These are phyloP conservation scores for Montifringilla adamsi DNA, from an alignment of 2,113 vertebrate genomes.

Conservation along the genomic window DNA sequence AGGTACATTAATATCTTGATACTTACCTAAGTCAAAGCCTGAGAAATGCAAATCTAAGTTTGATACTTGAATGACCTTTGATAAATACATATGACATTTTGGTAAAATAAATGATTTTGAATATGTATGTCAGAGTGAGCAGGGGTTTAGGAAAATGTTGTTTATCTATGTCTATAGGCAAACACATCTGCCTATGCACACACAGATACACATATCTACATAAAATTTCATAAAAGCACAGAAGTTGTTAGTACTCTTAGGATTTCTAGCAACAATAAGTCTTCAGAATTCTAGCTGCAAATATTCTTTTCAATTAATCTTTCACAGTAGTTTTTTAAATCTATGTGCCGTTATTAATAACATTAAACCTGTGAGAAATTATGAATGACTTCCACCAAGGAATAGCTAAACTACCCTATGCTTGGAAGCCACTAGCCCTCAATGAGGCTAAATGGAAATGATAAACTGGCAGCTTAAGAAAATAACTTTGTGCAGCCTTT, in stretches of 20 bases:
- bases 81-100: not conserved
- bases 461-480: not conserved
- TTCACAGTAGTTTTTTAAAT: not conserved
- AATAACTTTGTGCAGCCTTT: not conserved
- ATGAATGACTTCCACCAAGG: not conserved
- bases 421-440: not conserved
- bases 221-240: not conserved
- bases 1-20: not conserved
- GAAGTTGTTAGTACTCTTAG: not conserved
- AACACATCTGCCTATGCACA: not conserved
- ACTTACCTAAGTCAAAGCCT: not conserved
- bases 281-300: not conserved
- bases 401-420: not conserved
- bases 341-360: not conserved
- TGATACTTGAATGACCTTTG: slow-evolving; percentile 2
- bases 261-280: not conserved
- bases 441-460: not conserved
- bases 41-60: not conserved
- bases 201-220: fast-evolving
- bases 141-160: not conserved
- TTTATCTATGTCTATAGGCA: not conserved
- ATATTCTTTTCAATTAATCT: not conserved
- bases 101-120: not conserved
- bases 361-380: not conserved
- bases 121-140: not conserved